Evolutionary conservation across 2,888 invertebrate species (phyloP).

Genomic region (Synergus japonicus): DNA sequence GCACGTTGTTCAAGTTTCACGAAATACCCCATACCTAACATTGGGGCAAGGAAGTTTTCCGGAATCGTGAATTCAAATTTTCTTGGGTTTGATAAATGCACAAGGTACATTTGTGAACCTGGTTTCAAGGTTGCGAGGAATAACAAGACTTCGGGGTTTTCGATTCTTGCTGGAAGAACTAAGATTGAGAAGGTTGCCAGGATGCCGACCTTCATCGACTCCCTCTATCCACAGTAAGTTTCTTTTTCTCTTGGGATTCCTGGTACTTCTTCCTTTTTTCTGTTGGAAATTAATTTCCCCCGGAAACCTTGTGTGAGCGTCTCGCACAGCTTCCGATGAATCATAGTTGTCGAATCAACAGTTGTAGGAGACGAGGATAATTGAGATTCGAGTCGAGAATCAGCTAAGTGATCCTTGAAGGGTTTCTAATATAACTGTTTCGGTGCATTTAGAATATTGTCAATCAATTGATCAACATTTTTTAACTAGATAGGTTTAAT

Average conservation of each 20-base stretch:
- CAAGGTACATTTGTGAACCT: constrained; percentile 18
- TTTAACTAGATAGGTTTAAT: background rate
- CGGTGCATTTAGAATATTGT: background rate
- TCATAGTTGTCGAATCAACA: background rate
- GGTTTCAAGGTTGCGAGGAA: constrained; percentile 21
- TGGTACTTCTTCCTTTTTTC: background rate
- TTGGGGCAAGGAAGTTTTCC: constrained; percentile 17
- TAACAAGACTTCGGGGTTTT: constrained; percentile 48
- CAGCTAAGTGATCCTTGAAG: background rate
- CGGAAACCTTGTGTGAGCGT: background rate
- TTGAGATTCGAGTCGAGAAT: background rate
- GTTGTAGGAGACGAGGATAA: background rate
- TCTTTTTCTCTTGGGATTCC: background rate
- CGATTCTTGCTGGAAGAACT: constrained; percentile 32
- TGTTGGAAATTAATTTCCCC: constrained; percentile 20
- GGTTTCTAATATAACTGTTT: background rate
- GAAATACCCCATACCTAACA: constrained; percentile 28
- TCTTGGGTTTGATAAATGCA: constrained; percentile 34
- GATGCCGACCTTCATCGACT: constrained; percentile 69
- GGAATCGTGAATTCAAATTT: constrained; percentile 43
- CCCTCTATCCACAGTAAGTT: constrained; percentile 69
- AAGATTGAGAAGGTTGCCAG: constrained; percentile 63
- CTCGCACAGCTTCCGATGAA: constrained; percentile 27
- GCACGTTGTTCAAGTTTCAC: constrained; percentile 52
- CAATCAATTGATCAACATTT: background rate